These are phyloP conservation scores for Pyralis farinalis DNA, from an alignment of 2,888 invertebrate genomes.

Conservation along the genomic window DNA sequence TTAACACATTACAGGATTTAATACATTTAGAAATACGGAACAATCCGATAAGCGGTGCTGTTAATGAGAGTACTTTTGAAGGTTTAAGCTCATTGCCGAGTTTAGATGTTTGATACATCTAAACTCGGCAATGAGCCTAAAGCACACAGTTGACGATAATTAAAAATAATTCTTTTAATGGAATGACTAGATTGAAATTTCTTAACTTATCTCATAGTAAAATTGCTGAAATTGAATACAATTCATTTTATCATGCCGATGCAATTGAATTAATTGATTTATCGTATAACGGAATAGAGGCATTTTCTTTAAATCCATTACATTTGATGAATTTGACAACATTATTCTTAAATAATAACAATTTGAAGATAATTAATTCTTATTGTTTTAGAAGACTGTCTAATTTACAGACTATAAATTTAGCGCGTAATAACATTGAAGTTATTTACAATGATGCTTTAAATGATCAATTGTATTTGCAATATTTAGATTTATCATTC, in stretches of 20 bases:
- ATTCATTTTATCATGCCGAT: constrained; percentile 42
- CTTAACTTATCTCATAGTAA: constrained; percentile 50
- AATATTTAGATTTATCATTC: constrained; percentile 45
- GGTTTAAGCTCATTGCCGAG: constrained; percentile 44
- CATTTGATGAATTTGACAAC: constrained; percentile 33
- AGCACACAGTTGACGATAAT: constrained; percentile 35
- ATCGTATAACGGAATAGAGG: constrained; percentile 43
- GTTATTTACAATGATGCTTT: constrained; percentile 31
- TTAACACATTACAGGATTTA: constrained; percentile 35
- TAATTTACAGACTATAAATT: constrained; percentile 28
- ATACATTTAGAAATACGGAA: constrained; percentile 44
- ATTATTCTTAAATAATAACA: constrained; percentile 47
- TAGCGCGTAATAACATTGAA: constrained; percentile 40
- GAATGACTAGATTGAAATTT: constrained; percentile 41
- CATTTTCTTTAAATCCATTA: constrained; percentile 44
- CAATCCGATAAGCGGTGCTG: constrained; percentile 42
- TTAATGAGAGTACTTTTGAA: constrained; percentile 43
- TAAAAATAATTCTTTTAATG: constrained; percentile 47
- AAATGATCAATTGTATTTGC: constrained; percentile 29
- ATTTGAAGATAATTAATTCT: constrained; percentile 30
- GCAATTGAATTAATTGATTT: constrained; percentile 46
- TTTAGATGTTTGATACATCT: constrained; percentile 55
- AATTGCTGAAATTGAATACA: constrained; percentile 41
- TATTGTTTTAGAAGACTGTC: constrained; percentile 29
- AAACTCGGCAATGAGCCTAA: too few relatives aligned